Percentiles rank a stretch among this genome's conserved stretches.
Evolutionary conservation across 2,888 invertebrate genomes (phyloP).

Genomic region (Atethmia centrago): DNA sequence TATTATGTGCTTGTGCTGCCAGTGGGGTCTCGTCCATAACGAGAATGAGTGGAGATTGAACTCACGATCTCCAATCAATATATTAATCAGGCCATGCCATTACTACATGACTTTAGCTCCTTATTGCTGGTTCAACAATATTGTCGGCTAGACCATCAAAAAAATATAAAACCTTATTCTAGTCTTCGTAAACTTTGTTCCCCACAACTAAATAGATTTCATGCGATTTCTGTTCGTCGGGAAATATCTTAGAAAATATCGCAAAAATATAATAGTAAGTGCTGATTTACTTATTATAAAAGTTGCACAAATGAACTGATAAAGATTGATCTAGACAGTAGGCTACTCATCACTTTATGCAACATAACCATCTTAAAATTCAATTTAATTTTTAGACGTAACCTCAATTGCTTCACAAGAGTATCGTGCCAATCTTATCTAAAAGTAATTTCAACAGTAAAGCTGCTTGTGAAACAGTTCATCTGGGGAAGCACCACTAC

Average conservation of each 20-base stretch:
- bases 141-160: background rate
- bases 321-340: constrained; percentile 42
- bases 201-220: background rate
- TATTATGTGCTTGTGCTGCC: too few species aligned
- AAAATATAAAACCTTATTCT: too few species aligned
- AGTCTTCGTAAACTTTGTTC: background rate
- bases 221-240: background rate
- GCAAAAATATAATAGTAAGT: background rate
- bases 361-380: constrained; percentile 32
- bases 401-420: constrained; percentile 42
- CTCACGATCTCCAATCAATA: background rate
- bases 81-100: background rate
- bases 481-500: background rate
- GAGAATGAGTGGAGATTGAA: background rate
- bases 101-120: too few species aligned
- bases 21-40: background rate
- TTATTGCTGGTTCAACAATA: background rate
- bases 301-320: constrained; percentile 15
- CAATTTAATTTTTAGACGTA: constrained; percentile 46
- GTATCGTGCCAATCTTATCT: constrained; percentile 49
- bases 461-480: constrained; percentile 34
- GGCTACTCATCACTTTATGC: constrained; percentile 37
- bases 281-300: background rate
- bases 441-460: constrained; percentile 38
- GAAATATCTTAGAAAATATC: background rate